Base-by-base conservation (phyloP, 1,140 invertebrate species). In the Bombus ignitus region DNA sequence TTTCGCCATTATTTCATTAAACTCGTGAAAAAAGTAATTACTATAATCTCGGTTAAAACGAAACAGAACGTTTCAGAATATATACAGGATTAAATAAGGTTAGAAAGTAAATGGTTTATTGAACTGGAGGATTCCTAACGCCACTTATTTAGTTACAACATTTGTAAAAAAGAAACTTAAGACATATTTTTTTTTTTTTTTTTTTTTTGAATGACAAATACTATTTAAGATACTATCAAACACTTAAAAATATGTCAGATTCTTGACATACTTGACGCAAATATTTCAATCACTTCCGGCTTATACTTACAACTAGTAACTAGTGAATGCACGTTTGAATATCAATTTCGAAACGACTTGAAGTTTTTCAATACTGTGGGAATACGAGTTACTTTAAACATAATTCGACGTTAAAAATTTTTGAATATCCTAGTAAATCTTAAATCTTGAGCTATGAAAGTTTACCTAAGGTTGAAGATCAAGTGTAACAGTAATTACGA, bases 1-100 rank as follows among this genome's bases (percentile, higher is more conserved):
- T 81, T 92, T 88, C 39, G 92, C 90, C 93, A 94, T 94, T 3
- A 13, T 87, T 57, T n/a, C 4, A 57, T 65, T 15, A 6, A 73
- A 44, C 1, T 12, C 0, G 25, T 53, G 28, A 62, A 62, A 62
- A 62, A 12, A 5, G 28, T n/a, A 65, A n/a, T 65, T 32, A 32
- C 2, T 2, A 57, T 25, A 10, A 37, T 32, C 4, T 8, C 1
- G 57, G 39, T 22, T 47, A 32, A 57, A 42, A 44, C 1, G 35
- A n/a, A 68, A 15, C 5, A 53, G 8, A 53, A 53, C 18, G 1
- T 22, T 53, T 5, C 47, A 53, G 18, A 53, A 22, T 53, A 53
- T 53, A 8, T 53, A 53, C 47, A 53, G 18, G 0, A 12, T n/a
- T 13, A 13, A 22, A 9, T 37, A 25, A 62, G 75, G 75, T 84